Evolutionary conservation across 1,140 invertebrate genomes (phyloP).

Genomic region (Bombus superbus): DNA sequence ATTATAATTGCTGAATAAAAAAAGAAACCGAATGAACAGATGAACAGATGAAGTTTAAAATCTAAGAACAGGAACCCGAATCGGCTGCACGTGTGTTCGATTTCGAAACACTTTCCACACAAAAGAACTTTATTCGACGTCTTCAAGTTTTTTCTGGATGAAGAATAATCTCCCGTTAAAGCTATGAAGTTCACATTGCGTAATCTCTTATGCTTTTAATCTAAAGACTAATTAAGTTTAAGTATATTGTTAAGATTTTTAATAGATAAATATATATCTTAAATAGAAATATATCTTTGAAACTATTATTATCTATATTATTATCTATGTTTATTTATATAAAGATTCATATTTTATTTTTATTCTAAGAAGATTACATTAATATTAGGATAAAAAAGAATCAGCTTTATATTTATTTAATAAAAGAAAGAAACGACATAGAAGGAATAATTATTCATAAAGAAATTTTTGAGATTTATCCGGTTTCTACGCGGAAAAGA

Average conservation of each 20-base stretch:
- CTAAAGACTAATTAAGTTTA: not conserved
- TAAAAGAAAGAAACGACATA: too few species aligned
- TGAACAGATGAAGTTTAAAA: not conserved
- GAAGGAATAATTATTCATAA: too few species aligned
- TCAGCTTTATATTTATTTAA: not conserved
- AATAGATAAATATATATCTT: not conserved
- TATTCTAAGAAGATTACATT: not conserved
- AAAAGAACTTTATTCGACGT: conserved; percentile 2
- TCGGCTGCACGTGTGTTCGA: not conserved
- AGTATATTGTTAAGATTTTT: not conserved
- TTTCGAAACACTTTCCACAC: conserved; percentile 17
- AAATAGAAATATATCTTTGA: too few species aligned
- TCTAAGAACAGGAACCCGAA: not conserved
- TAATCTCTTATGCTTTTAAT: not conserved
- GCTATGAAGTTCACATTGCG: not conserved
- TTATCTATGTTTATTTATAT: not conserved
- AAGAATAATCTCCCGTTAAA: not conserved
- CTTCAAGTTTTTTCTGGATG: not conserved
- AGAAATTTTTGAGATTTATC: not conserved
- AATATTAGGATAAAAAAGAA: not conserved
- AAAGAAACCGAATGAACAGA: not conserved
- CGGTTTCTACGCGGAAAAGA: not conserved
- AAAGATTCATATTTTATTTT: not conserved
- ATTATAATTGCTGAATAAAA: not conserved
- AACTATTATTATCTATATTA: not conserved